Percentiles rank a stretch among this genome's conserved stretches.
Evolutionary conservation across 2,888 invertebrate species (phyloP).

Genomic region (Noctua janthe): DNA sequence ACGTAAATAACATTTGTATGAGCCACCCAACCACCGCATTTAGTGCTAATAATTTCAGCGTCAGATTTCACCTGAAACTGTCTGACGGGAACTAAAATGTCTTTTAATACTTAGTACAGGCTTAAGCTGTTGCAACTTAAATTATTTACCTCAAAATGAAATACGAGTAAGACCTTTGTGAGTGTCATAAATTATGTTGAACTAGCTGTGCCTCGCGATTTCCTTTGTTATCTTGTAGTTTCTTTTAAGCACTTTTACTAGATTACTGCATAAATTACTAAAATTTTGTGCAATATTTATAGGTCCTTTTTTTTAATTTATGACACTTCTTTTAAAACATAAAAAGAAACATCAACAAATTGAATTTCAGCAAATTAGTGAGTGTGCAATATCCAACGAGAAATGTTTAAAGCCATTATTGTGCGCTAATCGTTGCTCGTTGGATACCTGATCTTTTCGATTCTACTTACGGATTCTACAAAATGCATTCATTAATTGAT

Average conservation of each 20-base stretch:
- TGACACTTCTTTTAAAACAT: no score
- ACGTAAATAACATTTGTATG: background rate
- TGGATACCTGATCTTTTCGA: background rate
- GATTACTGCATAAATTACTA: background rate
- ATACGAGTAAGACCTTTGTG: background rate
- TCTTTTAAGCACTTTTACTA: background rate
- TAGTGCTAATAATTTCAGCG: constrained; percentile 8
- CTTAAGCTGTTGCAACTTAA: background rate
- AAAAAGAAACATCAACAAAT: background rate
- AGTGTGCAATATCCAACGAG: background rate
- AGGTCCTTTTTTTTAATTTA: no score
- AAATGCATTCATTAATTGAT: background rate
- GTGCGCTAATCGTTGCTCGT: background rate
- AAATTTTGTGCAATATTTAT: background rate
- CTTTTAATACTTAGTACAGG: background rate
- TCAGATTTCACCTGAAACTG: background rate
- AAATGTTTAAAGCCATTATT: background rate
- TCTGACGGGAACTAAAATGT: background rate
- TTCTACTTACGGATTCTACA: background rate
- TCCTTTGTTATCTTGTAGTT: background rate
- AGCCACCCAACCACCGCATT: background rate
- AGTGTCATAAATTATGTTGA: background rate
- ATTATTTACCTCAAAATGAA: background rate
- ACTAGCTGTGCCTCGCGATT: no score
- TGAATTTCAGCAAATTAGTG: background rate